phyloP scores from a whole-genome alignment of 2,113 vertebrate genomes.

The Neogobius melanostomus region DNA sequence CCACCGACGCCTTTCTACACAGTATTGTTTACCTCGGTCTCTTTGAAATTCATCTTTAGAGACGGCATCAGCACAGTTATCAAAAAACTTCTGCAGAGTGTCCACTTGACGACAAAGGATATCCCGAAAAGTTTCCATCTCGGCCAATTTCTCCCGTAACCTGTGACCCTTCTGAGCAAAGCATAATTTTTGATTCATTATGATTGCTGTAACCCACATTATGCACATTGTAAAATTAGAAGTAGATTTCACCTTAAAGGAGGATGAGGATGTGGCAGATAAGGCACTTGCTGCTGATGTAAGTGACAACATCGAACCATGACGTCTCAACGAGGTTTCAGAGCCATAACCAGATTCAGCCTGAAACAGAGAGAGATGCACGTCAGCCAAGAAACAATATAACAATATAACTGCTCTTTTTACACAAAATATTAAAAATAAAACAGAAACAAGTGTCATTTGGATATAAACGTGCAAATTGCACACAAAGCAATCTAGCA shows the following conservation, averaged over 20 bases:
- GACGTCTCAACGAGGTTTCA: conserved; percentile 92
- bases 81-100: conserved; percentile 80
- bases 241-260: conserved; percentile 86
- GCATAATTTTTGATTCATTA: background rate
- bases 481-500: conserved; percentile 7
- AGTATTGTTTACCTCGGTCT: conserved; percentile 84
- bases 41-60: conserved; percentile 94
- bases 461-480: conserved; percentile 10
- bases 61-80: conserved; percentile 85
- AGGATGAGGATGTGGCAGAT: conserved; percentile 95
- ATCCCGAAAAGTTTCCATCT: conserved; percentile 99
- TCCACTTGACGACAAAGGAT: conserved; percentile 85
- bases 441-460: too few relatives aligned
- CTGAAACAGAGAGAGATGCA: conserved; percentile 33
- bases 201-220: background rate
- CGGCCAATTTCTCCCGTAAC: conserved; percentile 93
- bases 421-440: too few relatives aligned
- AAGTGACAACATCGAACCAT: conserved; percentile 97
- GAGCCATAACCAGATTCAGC: conserved; percentile 96
- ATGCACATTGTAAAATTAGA: background rate
- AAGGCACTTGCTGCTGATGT: conserved; percentile 95
- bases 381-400: background rate
- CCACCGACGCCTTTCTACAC: background rate
- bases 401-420: too few relatives aligned
- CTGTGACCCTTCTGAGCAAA: conserved; percentile 89